Percentiles rank a stretch among this genome's conserved stretches.
phyloP scores from a whole-genome alignment of 1,140 invertebrate species.

The Drosophila baimaii region DNA sequence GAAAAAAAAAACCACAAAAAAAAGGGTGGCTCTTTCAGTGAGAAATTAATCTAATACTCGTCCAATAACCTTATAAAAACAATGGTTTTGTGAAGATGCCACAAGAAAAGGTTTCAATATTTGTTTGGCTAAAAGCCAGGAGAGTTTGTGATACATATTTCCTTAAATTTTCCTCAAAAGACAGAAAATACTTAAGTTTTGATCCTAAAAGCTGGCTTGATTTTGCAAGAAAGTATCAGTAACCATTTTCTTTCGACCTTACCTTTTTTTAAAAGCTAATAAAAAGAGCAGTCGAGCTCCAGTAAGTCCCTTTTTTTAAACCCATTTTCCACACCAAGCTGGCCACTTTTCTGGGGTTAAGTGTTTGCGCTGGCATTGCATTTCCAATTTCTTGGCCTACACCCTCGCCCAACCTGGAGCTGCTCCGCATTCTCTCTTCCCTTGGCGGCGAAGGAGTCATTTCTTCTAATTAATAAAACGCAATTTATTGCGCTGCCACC shows the following conservation, averaged over 20 bases:
- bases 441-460: conserved; percentile 1
- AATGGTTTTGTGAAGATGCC: neutral
- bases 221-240: neutral
- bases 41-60: conserved; percentile 50
- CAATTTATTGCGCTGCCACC: conserved; percentile 66
- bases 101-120: neutral
- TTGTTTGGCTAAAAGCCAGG: neutral
- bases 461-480: conserved; percentile 73
- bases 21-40: neutral
- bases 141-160: neutral
- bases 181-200: too few relatives aligned
- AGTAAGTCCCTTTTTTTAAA: neutral
- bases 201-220: neutral
- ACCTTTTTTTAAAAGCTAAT: neutral
- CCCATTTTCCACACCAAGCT: neutral
- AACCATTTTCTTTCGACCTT: neutral
- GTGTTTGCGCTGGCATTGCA: conserved; percentile 15
- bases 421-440: neutral
- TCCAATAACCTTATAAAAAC: conserved; percentile 21
- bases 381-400: conserved; percentile 2
- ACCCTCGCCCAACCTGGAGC: too few relatives aligned
- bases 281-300: neutral
- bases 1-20: neutral
- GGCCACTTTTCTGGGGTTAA: conserved; percentile 18
- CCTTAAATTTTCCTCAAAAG: neutral